These are phyloP conservation scores for Monodelphis domestica DNA, from an alignment of 2,797 vertebrate genomes.

Conservation along the genomic window DNA sequence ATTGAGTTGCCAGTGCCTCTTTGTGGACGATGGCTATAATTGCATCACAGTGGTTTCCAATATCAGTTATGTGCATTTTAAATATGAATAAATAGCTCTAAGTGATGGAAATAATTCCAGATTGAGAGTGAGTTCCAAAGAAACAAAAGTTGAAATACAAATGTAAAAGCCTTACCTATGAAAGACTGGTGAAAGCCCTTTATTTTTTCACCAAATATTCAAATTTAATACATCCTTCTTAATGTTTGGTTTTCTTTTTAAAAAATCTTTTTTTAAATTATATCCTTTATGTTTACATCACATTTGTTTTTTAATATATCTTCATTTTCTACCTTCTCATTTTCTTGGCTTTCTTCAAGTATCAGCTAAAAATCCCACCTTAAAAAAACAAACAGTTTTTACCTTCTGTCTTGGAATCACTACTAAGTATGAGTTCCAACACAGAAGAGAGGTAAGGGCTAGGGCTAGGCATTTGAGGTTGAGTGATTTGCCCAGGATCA, in stretches of 20 bases:
- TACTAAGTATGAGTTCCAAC: no score
- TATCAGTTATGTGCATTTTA: background rate
- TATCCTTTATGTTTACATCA: background rate
- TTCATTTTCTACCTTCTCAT: background rate
- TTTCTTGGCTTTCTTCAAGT: background rate
- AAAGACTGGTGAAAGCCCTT: background rate
- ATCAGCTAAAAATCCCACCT: background rate
- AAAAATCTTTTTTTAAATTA: background rate
- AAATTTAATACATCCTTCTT: background rate
- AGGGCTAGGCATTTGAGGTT: no score
- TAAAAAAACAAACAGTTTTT: no score
- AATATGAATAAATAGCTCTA: background rate
- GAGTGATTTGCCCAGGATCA: no score
- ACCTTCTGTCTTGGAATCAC: no score
- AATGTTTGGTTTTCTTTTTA: background rate
- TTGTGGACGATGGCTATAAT: conserved; percentile 43
- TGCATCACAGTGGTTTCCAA: conserved; percentile 29
- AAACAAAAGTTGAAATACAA: background rate
- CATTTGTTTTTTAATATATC: no score
- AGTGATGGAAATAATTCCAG: background rate
- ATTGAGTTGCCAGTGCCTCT: conserved; percentile 47
- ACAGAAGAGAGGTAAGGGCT: no score
- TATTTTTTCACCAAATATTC: background rate
- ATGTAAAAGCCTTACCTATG: background rate
- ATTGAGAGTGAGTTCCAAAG: conserved; percentile 1